phyloP scores from a whole-genome alignment of 2,888 invertebrate genomes.

The Andrena hattorfiana region DNA sequence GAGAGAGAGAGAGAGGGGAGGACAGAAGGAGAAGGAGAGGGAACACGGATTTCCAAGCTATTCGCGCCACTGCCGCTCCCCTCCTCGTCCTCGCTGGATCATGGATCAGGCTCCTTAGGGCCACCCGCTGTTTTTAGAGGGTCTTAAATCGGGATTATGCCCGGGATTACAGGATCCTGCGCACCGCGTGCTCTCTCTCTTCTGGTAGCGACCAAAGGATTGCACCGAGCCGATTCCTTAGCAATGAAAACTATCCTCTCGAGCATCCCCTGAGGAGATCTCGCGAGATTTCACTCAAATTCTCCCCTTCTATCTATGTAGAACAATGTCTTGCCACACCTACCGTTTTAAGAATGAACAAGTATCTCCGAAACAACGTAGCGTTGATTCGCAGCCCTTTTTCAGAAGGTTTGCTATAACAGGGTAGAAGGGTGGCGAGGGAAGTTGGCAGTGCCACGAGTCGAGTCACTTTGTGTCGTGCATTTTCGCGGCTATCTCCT shows the following conservation, averaged over 20 bases:
- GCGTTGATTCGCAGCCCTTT: not conserved
- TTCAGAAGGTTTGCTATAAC: not conserved
- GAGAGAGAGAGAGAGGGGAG: slow-evolving; percentile 21
- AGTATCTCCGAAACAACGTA: not conserved
- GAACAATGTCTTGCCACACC: not conserved
- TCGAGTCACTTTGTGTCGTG: slow-evolving; percentile 11
- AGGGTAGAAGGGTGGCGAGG: not conserved
- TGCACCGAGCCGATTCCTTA: not conserved
- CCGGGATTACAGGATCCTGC: slow-evolving; percentile 74
- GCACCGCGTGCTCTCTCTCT: slow-evolving; percentile 24
- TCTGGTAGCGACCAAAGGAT: slow-evolving; percentile 42
- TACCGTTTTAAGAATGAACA: not conserved
- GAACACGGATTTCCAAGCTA: slow-evolving; percentile 65
- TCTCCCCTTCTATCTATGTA: no score
- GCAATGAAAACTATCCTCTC: not conserved
- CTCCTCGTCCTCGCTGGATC: slow-evolving; percentile 40
- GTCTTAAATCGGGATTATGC: slow-evolving; percentile 80
- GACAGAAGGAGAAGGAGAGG: slow-evolving; percentile 18
- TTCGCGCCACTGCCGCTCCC: slow-evolving; percentile 16
- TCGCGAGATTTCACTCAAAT: not conserved
- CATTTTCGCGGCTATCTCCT: slow-evolving; percentile 7
- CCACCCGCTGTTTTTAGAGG: slow-evolving; percentile 79
- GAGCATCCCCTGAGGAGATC: not conserved
- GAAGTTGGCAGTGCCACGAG: not conserved
- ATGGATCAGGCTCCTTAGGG: slow-evolving; percentile 54